These are phyloP conservation scores for Nebria brevicollis DNA, from an alignment of 2,888 invertebrate species.

Conservation along the genomic window DNA sequence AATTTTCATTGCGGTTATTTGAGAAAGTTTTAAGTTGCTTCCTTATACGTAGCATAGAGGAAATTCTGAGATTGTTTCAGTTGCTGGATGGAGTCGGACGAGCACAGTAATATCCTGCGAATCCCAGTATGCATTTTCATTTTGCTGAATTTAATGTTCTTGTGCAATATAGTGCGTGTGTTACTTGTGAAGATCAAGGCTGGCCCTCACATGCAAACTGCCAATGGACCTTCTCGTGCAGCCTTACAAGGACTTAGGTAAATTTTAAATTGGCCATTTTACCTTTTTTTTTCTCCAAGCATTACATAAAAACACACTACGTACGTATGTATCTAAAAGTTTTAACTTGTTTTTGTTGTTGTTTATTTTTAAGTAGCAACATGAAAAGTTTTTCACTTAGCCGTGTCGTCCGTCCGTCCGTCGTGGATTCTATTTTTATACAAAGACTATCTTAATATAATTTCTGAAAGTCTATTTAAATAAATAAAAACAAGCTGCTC, in stretches of 20 bases:
- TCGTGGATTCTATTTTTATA: background rate
- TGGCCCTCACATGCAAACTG: conserved; percentile 70
- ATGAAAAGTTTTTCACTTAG: background rate
- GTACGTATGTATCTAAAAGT: background rate
- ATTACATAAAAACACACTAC: background rate
- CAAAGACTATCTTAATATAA: background rate
- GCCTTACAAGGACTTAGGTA: conserved; percentile 80
- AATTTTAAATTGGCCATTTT: too few relatives aligned
- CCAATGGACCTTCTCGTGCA: conserved; percentile 73
- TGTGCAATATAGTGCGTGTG: conserved; percentile 90
- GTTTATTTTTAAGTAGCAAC: background rate
- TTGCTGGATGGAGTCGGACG: conserved; percentile 68
- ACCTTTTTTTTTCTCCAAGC: too few relatives aligned
- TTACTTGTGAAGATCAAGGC: conserved; percentile 84
- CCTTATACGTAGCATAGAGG: too few relatives aligned
- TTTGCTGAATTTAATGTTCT: conserved; percentile 83
- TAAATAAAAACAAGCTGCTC: background rate
- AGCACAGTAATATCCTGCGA: conserved; percentile 77
- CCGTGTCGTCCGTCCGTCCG: background rate
- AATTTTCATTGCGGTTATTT: too few relatives aligned
- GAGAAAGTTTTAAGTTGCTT: too few relatives aligned
- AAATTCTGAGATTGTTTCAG: conserved; percentile 53
- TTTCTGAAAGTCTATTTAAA: background rate
- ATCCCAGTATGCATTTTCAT: conserved; percentile 83
- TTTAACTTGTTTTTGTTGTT: background rate